phyloP scores from a whole-genome alignment of 2,888 invertebrate species.

The Cistogaster globosa region DNA sequence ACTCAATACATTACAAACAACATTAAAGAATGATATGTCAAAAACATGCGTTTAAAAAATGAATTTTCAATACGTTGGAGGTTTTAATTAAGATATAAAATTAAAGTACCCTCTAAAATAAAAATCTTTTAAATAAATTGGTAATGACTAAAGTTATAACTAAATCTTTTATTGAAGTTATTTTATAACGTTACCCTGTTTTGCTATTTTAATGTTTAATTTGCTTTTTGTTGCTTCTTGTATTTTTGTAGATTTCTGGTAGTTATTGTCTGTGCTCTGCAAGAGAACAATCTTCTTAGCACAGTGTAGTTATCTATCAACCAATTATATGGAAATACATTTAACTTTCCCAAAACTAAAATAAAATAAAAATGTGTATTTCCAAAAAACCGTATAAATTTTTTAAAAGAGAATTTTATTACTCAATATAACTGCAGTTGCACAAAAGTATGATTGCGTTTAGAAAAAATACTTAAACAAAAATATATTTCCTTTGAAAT shows the following conservation, averaged over 20 bases:
- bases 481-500: no score
- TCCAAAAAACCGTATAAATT: no score
- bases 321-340: no score
- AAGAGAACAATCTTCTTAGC: neutral
- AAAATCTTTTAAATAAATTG: neutral
- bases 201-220: neutral
- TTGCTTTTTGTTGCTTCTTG: neutral
- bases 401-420: no score
- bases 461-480: no score
- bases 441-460: no score
- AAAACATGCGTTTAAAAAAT: constrained; percentile 40
- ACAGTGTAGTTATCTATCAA: no score
- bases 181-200: neutral
- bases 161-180: no score
- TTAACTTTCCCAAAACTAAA: no score
- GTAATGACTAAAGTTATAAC: neutral
- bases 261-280: neutral
- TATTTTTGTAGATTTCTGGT: neutral
- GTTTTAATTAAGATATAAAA: neutral
- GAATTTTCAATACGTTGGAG: neutral
- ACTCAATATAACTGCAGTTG: no score
- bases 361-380: no score
- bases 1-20: constrained; percentile 31
- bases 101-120: neutral
- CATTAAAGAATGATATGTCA: constrained; percentile 49